A percentile compares a stretch with the other conserved stretches of the same genome.
Conservation (phyloP, 1,140 invertebrate species). For the Zaprionus kolodkinae region DNA sequence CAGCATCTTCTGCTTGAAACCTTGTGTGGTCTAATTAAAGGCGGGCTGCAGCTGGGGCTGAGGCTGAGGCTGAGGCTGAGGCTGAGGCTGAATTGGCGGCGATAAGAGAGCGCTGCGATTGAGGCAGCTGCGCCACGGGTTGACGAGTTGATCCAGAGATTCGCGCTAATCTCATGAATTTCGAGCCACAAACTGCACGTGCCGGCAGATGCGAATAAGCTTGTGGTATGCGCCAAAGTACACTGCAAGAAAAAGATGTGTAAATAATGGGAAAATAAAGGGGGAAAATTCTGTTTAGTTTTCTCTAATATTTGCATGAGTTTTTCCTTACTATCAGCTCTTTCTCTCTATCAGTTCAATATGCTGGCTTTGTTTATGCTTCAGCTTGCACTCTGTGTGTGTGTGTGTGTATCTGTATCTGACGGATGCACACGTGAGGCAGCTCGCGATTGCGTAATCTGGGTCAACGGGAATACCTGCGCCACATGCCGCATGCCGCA, state of each 20-base stretch:
- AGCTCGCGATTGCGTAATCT: conserved; percentile 69
- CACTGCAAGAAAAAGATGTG: background rate
- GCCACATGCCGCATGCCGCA: conserved; percentile 37
- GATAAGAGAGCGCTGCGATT: background rate
- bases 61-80: too few species aligned
- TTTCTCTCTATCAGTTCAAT: background rate
- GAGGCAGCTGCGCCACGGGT: conserved; percentile 11
- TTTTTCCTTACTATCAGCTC: background rate
- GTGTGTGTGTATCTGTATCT: background rate
- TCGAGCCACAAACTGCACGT: conserved; percentile 15
- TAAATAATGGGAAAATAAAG: background rate
- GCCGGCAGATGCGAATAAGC: conserved; percentile 15
- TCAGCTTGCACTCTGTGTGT: background rate
- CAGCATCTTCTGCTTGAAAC: conserved; percentile 17
- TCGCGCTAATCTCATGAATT: conserved; percentile 21
- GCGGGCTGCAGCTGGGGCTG: conserved; percentile 20
- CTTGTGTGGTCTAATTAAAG: conserved; percentile 35
- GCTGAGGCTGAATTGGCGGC: background rate
- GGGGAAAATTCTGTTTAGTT: background rate
- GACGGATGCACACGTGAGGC: conserved; percentile 22
- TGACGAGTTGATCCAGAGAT: conserved; percentile 11
- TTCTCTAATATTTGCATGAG: background rate
- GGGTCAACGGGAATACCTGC: conserved; percentile 71
- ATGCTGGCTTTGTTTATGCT: background rate
- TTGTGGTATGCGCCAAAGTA: conserved; percentile 15